These are phyloP conservation scores for Python bivittatus DNA, from an alignment of 2,113 vertebrate genomes.

Conservation along the genomic window DNA sequence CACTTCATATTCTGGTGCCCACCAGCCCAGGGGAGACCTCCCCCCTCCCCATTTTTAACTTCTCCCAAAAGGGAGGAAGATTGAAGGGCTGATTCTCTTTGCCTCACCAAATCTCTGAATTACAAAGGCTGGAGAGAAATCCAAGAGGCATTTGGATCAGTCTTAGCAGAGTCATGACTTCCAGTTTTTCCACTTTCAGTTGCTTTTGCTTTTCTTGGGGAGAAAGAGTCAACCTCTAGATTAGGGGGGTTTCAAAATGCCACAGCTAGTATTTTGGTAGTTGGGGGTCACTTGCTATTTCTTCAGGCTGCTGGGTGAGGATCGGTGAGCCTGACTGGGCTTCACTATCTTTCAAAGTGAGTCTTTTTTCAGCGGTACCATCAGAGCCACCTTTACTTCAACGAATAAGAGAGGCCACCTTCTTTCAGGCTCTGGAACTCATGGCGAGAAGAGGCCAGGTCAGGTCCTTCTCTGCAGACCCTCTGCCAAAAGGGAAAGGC, in stretches of 20 bases:
- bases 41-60: neutral
- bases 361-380: neutral
- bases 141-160: neutral
- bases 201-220: constrained; percentile 26
- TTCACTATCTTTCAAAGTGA: neutral
- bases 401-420: no score
- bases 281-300: no score
- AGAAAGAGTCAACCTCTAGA: neutral
- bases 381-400: no score
- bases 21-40: neutral
- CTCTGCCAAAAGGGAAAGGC: no score
- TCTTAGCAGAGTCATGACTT: neutral
- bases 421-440: no score
- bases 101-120: constrained; percentile 11
- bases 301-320: no score
- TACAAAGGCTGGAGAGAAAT: neutral
- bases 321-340: neutral
- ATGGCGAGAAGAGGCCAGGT: no score
- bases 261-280: no score
- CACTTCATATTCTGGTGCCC: accelerated
- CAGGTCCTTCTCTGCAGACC: no score
- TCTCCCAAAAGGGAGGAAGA: constrained; percentile 34
- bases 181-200: neutral
- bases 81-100: constrained; percentile 30
- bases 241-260: neutral